These are phyloP conservation scores for Cotesia congregata DNA, from an alignment of 2,888 invertebrate genomes.

Conservation along the genomic window DNA sequence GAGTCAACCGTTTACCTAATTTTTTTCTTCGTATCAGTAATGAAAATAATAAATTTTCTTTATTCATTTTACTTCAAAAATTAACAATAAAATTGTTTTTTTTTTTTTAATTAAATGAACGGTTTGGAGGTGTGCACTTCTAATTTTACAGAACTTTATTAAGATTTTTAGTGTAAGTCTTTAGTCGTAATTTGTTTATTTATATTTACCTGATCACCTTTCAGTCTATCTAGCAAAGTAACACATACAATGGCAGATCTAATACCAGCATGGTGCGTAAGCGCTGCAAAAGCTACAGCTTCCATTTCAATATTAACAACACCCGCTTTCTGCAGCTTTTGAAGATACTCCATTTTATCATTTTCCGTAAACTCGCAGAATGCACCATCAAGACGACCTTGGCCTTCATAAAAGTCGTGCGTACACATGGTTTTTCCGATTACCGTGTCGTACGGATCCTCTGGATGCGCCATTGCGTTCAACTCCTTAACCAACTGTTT, in stretches of 20 bases:
- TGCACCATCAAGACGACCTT: constrained; percentile 95
- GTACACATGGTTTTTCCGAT: constrained; percentile 96
- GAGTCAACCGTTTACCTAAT: no score
- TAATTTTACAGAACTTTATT: no score
- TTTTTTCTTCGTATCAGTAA: no score
- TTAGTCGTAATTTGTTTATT: background rate
- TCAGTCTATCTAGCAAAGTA: constrained; percentile 89
- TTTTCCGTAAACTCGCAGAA: constrained; percentile 93
- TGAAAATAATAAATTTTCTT: no score
- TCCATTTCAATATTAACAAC: constrained; percentile 99
- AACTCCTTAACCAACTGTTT: constrained; percentile 84
- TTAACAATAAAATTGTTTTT: no score
- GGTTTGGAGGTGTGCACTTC: no score
- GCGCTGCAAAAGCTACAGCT: constrained; percentile 91
- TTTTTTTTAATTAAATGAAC: no score
- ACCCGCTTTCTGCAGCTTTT: constrained; percentile 80
- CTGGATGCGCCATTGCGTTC: constrained; percentile 78
- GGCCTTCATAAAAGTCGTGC: constrained; percentile 98
- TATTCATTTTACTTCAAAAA: no score
- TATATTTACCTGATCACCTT: constrained; percentile 88
- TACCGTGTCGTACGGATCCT: constrained; percentile 88
- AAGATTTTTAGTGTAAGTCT: background rate
- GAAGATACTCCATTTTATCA: constrained; percentile 93
- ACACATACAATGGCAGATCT: constrained; percentile 96
- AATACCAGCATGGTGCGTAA: constrained; percentile 93